A percentile compares a stretch with the other conserved stretches of the same genome.
Conservation (phyloP, 2,797 vertebrate genomes). For the Benthosema pterotum region DNA sequence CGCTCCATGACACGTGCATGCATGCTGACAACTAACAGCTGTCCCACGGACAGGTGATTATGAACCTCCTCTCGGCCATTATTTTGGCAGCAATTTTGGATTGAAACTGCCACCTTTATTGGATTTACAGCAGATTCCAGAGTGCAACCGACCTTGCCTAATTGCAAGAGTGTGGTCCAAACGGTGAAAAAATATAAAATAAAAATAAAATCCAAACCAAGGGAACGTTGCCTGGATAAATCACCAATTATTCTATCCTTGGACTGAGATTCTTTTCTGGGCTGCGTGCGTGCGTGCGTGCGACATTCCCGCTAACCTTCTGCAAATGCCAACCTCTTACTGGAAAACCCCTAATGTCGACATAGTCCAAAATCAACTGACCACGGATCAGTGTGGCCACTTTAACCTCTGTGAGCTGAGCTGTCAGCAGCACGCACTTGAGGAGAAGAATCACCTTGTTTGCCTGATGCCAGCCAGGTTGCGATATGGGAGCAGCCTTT, state of each 20-base stretch:
- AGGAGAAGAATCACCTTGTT: too few relatives aligned
- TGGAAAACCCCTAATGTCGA: slow-evolving; percentile 56
- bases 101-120: not conserved
- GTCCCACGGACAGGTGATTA: not conserved
- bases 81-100: slow-evolving; percentile 35
- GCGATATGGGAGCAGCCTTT: too few relatives aligned
- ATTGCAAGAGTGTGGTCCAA: slow-evolving; percentile 11
- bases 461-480: too few relatives aligned
- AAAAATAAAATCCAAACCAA: too few relatives aligned
- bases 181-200: slow-evolving; percentile 20
- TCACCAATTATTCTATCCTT: slow-evolving; percentile 46
- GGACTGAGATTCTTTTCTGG: slow-evolving; percentile 35
- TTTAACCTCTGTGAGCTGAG: slow-evolving; percentile 34
- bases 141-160: slow-evolving; percentile 37
- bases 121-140: slow-evolving; percentile 28
- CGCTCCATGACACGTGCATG: too few relatives aligned
- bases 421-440: not conserved
- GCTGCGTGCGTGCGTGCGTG: slow-evolving; percentile 39
- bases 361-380: slow-evolving; percentile 69
- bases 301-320: slow-evolving; percentile 55
- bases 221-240: slow-evolving; percentile 25
- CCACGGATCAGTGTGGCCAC: slow-evolving; percentile 59
- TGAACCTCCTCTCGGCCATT: not conserved
- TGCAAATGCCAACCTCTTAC: slow-evolving; percentile 61
- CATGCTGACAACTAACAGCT: slow-evolving; percentile 1